Conservation (phyloP, 2,113 vertebrate species). For the Pterocles gutturalis region DNA sequence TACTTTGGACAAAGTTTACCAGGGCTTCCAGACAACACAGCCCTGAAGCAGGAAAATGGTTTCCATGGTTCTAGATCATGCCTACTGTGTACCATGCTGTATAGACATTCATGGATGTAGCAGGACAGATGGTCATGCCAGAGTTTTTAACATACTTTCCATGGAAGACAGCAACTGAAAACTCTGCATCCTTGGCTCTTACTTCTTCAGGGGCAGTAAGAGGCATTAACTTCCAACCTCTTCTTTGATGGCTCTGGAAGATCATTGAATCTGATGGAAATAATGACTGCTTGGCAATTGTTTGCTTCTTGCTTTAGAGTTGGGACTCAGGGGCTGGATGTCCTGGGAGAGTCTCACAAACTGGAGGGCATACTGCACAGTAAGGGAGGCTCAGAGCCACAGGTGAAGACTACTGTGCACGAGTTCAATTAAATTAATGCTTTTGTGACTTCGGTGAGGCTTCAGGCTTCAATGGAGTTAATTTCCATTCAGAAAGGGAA, state of each 20-base stretch:
- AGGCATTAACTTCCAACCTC: not conserved
- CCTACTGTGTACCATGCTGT: not conserved
- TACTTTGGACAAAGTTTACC: not conserved
- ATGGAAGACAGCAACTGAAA: not conserved
- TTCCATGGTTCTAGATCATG: not conserved
- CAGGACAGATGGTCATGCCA: not conserved
- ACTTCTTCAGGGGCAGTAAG: not conserved
- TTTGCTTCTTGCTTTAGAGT: not conserved
- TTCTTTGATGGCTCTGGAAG: not conserved
- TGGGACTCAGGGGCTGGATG: not conserved
- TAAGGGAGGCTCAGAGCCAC: not conserved
- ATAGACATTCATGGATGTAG: not conserved
- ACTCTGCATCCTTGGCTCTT: not conserved
- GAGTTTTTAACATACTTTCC: not conserved
- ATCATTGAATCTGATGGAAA: not conserved
- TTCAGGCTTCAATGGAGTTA: not conserved
- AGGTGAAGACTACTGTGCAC: not conserved
- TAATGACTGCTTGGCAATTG: not conserved
- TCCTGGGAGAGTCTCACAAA: not conserved
- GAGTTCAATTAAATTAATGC: fast-evolving
- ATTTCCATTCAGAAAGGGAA: not conserved
- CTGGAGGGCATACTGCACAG: not conserved
- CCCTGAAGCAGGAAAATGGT: not conserved
- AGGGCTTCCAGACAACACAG: not conserved
- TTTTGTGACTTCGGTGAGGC: not conserved